Evolutionary conservation across 2,888 invertebrate genomes (phyloP), one percentile per base, ranked within the genome.

Genomic region (Pollenia griseotomentosa): DNA sequence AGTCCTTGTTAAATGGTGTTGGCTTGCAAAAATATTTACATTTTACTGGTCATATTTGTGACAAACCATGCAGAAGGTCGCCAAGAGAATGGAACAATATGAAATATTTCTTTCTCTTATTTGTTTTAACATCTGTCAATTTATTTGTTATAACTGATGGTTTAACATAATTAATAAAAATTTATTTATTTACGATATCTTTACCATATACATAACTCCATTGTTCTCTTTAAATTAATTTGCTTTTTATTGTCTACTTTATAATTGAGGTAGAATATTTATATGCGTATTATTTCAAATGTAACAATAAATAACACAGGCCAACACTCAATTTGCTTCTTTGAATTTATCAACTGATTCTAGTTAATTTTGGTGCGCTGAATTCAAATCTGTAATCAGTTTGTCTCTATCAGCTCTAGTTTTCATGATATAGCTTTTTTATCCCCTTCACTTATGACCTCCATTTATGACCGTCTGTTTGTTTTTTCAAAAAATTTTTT

Each of bases 11-110:
- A 57, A 82, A 51, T 51, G 51, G 66, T 68, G 68, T 66, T 68
- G 68, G 59, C 53, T 19, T 59, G 65, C 9, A 40, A 53, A 63
- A 75, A 61, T 75, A 75, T 75, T 70, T 61, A 61, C 75, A 68
- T 61, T 75, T 75, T 51, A 59, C 12, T 59, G 66, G 61, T 33
- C 53, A 68, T 53, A n/a, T 23, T 16, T 51, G 59, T 23, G 70
- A 61, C n/a, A n/a, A 77, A 68, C 53, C 44, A 77, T 8, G 16
- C 61, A 63, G 23, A 23, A 70, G 14, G 42, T 19, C 4, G 5
- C 0, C 46, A 57, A 68, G 10, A 19, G 14, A n/a, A 59, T 33
- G 33, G 6, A 6, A 33, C 10, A 9, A 63, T 53, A 10, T n/a
- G 6, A 77, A 46, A 44, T 16, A 48, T 11, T 40, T 10, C 14